Percentiles rank a stretch among this genome's conserved stretches.
Evolutionary conservation across 37 sponge, comb jelly and placozoan species (phyloP).

Genomic region (Halisarca cf. caerulea): DNA sequence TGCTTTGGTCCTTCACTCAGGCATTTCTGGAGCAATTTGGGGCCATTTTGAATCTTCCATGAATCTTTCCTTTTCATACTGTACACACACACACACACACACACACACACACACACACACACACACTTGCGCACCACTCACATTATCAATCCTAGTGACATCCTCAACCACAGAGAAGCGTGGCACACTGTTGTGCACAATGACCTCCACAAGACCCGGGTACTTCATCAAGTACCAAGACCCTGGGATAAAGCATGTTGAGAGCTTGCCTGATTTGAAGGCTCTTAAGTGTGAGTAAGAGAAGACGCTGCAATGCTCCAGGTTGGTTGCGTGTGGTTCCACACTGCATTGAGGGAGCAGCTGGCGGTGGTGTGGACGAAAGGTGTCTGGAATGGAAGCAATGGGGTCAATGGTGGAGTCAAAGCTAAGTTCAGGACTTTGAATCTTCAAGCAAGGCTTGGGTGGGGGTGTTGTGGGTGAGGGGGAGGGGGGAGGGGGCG

Average conservation of each 20-base stretch:
- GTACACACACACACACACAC: too few relatives aligned
- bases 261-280: not conserved
- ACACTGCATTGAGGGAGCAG: not conserved
- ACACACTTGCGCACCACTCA: conserved; percentile 10
- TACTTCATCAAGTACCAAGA: conserved; percentile 62
- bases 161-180: not conserved
- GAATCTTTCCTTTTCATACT: too few relatives aligned
- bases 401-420: not conserved
- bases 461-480: not conserved
- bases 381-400: not conserved
- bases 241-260: conserved; percentile 56
- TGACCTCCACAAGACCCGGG: conserved; percentile 23
- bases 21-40: too few relatives aligned
- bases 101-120: conserved; percentile 12
- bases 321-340: not conserved
- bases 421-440: not conserved
- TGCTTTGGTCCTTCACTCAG: too few relatives aligned
- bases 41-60: too few relatives aligned
- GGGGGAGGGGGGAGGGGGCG: not conserved
- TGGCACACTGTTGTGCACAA: conserved; percentile 32
- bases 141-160: conserved; percentile 47
- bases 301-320: conserved; percentile 61
- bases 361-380: not conserved
- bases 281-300: conserved; percentile 52
- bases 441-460: not conserved